Evolutionary conservation across 2,888 invertebrate genomes (phyloP).

Genomic region (Entomobrya proxima): DNA sequence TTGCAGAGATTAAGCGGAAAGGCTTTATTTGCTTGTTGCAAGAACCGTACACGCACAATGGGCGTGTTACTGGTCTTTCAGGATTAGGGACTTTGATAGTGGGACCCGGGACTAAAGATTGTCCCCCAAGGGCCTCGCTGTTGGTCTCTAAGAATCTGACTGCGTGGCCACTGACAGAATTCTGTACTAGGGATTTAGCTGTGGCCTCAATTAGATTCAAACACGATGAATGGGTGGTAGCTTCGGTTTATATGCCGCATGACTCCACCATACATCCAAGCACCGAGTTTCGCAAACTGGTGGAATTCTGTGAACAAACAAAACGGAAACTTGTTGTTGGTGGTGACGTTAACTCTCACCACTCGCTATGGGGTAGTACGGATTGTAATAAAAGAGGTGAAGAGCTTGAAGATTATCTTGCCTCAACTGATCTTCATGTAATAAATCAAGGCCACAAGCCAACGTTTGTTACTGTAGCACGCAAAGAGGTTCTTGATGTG

Average conservation of each 20-base stretch:
- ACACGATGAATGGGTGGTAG: constrained; percentile 25
- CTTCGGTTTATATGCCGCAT: constrained; percentile 64
- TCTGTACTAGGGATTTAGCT: constrained; percentile 34
- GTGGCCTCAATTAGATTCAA: constrained; percentile 14
- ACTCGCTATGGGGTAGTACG: constrained; percentile 54
- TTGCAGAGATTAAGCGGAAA: not conserved
- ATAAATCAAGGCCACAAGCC: constrained; percentile 57
- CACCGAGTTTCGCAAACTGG: no score
- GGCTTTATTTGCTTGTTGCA: constrained; percentile 23
- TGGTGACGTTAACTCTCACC: constrained; percentile 67
- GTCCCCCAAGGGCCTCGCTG: constrained; percentile 19
- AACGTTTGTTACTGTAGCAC: constrained; percentile 52
- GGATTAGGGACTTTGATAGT: not conserved
- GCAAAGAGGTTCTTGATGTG: constrained; percentile 60
- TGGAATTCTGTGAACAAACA: no score
- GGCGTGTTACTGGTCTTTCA: not conserved
- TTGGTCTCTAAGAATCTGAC: constrained; percentile 18
- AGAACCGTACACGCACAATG: not conserved
- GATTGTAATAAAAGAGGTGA: constrained; percentile 48
- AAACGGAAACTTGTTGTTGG: no score
- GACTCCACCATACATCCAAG: constrained; percentile 6
- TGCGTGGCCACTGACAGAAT: not conserved
- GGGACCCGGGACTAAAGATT: not conserved
- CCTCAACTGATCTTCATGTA: constrained; percentile 29
- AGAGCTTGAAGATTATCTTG: constrained; percentile 43